Percentiles rank a stretch among this genome's conserved stretches.
phyloP scores from a whole-genome alignment of 2,888 invertebrate genomes.

The Tenthredo notha region DNA sequence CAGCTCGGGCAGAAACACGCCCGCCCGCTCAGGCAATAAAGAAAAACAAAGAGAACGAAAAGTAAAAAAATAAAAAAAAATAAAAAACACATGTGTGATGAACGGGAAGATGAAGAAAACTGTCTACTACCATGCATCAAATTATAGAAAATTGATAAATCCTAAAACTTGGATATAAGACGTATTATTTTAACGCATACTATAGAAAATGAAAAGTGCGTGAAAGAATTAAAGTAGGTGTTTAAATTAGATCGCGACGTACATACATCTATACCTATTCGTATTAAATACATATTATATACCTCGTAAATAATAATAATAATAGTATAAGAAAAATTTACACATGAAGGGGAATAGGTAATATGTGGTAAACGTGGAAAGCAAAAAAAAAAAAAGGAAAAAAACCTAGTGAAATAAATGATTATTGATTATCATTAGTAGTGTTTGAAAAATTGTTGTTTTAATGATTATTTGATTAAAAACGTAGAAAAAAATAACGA shows the following conservation, averaged over 20 bases:
- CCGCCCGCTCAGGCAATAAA: conserved; percentile 72
- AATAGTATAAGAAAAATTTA: not conserved
- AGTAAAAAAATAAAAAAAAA: not conserved
- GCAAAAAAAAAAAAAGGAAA: not conserved
- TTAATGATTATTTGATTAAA: not conserved
- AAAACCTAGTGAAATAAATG: conserved; percentile 16
- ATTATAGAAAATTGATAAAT: conserved; percentile 11
- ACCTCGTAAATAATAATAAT: not conserved
- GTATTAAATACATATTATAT: conserved; percentile 5
- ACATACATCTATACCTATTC: conserved; percentile 15
- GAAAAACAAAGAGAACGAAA: conserved; percentile 10
- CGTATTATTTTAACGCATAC: not conserved
- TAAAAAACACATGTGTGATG: not conserved
- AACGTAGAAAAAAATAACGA: not conserved
- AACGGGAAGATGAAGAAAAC: conserved; percentile 5
- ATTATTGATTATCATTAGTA: conserved; percentile 18
- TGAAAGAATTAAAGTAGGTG: conserved; percentile 12
- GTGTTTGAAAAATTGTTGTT: not conserved
- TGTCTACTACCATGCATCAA: not conserved
- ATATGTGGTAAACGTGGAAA: conserved; percentile 4
- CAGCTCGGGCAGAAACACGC: conserved; percentile 67
- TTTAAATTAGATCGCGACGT: conserved; percentile 21
- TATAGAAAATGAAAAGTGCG: not conserved
- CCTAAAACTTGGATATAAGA: not conserved
- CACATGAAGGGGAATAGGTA: not conserved